Base-by-base conservation (phyloP, 1,140 invertebrate species). In the Agrypnia vestita region DNA sequence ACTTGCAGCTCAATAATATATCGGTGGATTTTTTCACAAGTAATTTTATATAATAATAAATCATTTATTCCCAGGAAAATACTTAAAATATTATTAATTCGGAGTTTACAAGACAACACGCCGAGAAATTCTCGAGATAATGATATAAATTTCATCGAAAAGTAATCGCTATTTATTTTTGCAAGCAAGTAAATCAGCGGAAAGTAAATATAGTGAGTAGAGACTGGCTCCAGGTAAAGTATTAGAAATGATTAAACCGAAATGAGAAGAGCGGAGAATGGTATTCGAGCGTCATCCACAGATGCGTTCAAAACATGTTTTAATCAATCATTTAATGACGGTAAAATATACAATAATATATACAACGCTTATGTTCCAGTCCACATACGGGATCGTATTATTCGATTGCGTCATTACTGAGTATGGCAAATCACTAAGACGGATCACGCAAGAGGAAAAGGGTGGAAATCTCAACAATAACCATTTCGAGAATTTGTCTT, bases 41-140 rank as follows among this genome's bases (percentile, higher is more conserved):
- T 6, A 35, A 35, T 35, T 3, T 3, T 35, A 3, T 35, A 3
- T 35, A 35, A 35, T 35, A 35, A 35, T 35, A 35, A 3, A 35
- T 1, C 6, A 35, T 35, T 35, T 35, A 35, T 35, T 35, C 25
- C 25, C 25, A 35, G 25, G 25, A 35, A 35, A 35, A 35, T 35
- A 35, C 12, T 76, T 46, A 79, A 72, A 79, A 79, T 69, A 79
- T 79, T 79, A 62, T 74, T 80, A 80, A 80, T 80, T 80, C 79
- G 79, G 79, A 80, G 55, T 72, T 79, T 73, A 73, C 61, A 17
- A 49, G 51, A 64, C 25, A 35, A 35, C 25, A 35, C 6, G 25
- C 25, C 25, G 25, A 35, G 25, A 6, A 1, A 35, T 35, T 35
- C 25, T 35, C 25, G 25, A 35, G 25, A 35, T 35, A 35, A 35